Conservation (phyloP, 92 coral and sea anemone species). For the Pocillopora meandrina region DNA sequence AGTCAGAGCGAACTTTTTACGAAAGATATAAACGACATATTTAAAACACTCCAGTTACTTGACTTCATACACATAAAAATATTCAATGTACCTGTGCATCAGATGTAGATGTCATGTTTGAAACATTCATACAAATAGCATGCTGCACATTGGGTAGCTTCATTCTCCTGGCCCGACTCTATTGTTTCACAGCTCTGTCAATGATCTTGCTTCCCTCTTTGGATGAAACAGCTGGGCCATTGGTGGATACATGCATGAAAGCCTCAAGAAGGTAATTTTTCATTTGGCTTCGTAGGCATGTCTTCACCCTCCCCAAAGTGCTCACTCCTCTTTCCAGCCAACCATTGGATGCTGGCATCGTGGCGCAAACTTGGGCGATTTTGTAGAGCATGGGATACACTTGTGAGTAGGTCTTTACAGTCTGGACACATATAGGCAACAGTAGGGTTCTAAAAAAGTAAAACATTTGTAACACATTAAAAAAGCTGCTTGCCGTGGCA, state of each 20-base stretch:
- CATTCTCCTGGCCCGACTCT: constrained; percentile 29
- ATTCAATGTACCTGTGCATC: constrained; percentile 28
- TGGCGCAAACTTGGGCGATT: too few relatives aligned
- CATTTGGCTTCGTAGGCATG: too few relatives aligned
- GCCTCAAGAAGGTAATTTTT: background rate
- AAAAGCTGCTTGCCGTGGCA: too few relatives aligned
- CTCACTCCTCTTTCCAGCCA: too few relatives aligned
- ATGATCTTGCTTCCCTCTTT: constrained; percentile 32
- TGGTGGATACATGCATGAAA: constrained; percentile 40
- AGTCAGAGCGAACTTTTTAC: background rate
- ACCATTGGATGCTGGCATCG: too few relatives aligned
- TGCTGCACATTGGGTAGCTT: constrained; percentile 33
- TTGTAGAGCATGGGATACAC: too few relatives aligned
- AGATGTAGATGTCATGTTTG: constrained; percentile 26
- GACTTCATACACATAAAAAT: background rate
- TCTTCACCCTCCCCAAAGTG: too few relatives aligned
- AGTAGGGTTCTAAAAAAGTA: too few relatives aligned
- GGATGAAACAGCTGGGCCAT: constrained; percentile 35
- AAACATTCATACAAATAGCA: constrained; percentile 25
- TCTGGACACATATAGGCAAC: too few relatives aligned
- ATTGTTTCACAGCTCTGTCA: constrained; percentile 46
- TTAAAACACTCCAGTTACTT: constrained; percentile 5
- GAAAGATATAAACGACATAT: background rate
- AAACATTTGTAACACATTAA: too few relatives aligned
- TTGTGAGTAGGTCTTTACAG: too few relatives aligned